Evolutionary conservation across 2,888 invertebrate species (phyloP).

Genomic region (Caprella mutica): DNA sequence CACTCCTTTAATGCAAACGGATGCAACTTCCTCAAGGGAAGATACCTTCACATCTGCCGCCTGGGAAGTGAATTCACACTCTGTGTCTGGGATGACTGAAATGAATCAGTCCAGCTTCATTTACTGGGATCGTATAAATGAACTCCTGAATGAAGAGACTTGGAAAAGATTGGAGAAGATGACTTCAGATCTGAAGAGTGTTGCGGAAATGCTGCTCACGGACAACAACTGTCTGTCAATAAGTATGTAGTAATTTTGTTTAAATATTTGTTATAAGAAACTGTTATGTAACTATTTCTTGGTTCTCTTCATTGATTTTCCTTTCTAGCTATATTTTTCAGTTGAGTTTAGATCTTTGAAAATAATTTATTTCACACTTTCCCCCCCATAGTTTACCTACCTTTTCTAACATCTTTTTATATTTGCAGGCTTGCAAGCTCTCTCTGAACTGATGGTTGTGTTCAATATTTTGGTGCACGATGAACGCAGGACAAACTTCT

Average conservation of each 20-base stretch:
- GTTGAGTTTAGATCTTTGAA: background rate
- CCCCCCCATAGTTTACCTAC: too few species aligned
- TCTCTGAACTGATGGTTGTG: background rate
- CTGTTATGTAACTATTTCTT: background rate
- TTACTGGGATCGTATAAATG: constrained; percentile 6
- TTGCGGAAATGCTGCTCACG: constrained; percentile 2
- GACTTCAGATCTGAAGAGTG: background rate
- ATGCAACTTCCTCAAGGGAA: too few species aligned
- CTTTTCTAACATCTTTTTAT: too few species aligned
- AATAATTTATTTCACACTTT: background rate
- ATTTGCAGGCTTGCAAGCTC: background rate
- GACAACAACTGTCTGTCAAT: background rate
- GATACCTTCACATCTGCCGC: too few species aligned
- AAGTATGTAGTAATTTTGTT: background rate
- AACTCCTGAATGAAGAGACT: background rate
- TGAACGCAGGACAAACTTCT: background rate
- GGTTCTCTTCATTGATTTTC: background rate
- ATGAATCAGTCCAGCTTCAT: background rate
- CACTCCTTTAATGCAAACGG: too few species aligned
- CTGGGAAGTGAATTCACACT: too few species aligned
- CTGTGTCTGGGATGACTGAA: too few species aligned
- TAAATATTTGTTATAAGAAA: background rate
- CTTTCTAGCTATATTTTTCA: background rate
- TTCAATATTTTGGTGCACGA: constrained; percentile 1
- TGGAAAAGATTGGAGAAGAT: constrained; percentile 4